A percentile compares a stretch with the other conserved stretches of the same genome.
These are phyloP conservation scores for Squalus acanthias DNA, from an alignment of 2,797 vertebrate species.

Conservation along the genomic window DNA sequence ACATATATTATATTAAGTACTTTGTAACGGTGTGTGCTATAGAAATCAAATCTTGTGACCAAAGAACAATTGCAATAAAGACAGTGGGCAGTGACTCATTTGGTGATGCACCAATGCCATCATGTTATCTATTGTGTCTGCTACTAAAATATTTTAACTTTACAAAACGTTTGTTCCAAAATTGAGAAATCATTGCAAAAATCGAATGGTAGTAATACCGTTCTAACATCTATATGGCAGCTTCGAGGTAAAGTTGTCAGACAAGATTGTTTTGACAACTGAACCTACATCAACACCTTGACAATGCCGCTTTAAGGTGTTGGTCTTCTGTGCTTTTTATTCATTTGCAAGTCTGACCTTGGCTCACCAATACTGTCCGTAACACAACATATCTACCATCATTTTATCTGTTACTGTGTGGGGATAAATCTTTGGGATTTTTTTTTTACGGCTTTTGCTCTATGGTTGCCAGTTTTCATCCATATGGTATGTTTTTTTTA, in stretches of 20 bases:
- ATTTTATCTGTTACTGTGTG: neutral
- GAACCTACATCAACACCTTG: neutral
- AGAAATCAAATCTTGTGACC: neutral
- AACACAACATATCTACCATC: neutral
- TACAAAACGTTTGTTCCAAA: neutral
- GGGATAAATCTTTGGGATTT: neutral
- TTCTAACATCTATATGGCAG: neutral
- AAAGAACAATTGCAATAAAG: neutral
- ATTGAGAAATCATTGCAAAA: neutral
- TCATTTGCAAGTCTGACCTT: neutral
- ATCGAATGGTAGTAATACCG: neutral
- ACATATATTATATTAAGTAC: neutral
- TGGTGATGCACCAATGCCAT: neutral
- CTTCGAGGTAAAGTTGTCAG: constrained; percentile 1
- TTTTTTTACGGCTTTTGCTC: neutral
- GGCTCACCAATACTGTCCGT: neutral
- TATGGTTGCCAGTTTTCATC: neutral
- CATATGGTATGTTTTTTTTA: neutral
- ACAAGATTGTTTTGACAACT: neutral
- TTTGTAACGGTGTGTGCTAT: too few relatives aligned
- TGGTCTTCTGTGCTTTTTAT: neutral
- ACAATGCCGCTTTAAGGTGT: neutral
- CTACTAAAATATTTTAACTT: neutral
- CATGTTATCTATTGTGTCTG: neutral
- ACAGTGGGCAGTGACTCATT: neutral